Evolutionary conservation across 2,888 invertebrate genomes (phyloP), one percentile per base, ranked within the genome.

Genomic region (Mythimna ferrago): DNA sequence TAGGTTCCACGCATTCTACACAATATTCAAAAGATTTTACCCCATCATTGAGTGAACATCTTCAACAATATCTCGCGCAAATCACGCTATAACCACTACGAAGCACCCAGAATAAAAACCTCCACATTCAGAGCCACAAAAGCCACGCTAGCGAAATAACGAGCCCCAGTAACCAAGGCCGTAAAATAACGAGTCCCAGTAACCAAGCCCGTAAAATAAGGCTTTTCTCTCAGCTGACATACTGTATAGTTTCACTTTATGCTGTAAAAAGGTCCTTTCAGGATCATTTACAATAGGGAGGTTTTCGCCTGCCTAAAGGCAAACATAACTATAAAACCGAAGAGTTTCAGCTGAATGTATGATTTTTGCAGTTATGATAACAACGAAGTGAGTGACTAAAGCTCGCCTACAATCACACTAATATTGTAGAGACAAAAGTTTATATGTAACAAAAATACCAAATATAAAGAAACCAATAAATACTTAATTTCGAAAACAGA

Each of bases 181-280:
- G 56, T 72, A 69, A 81, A 26, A 26, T 26, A 26, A 26, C 73
- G 63, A 73, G 66, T 68, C 35, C 9, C 53, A 54, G 44, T 69
- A 73, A 81, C 66, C 60, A 61, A 16, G 14, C 2, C 38, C 14
- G 56, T 72, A 69, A 81, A 80, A 70, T 38, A 63, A 69, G 38
- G 44, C 41, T 73, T 69, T 66, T 6, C 35, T 54, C 21, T 58
- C 44, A 68, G 32, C 58, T 69, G 69, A 44, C 32, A 51, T 58
- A 58, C 66, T n/a, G 62, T 60, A 67, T 63, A 63, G 68, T 72
- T 63, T 68, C 77, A 60, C 53, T 77, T 54, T 69, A 51, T 64
- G 44, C 51, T 58, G 16, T 62, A 71, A 61, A 78, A 75, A 57
- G 9, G n/a, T 65, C 26, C 11, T 58, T 71, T 71, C 21, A 26